A percentile compares a stretch with the other conserved stretches of the same genome.
These are phyloP conservation scores for Antheraea pernyi DNA, from an alignment of 1,140 invertebrate species.

Conservation along the genomic window DNA sequence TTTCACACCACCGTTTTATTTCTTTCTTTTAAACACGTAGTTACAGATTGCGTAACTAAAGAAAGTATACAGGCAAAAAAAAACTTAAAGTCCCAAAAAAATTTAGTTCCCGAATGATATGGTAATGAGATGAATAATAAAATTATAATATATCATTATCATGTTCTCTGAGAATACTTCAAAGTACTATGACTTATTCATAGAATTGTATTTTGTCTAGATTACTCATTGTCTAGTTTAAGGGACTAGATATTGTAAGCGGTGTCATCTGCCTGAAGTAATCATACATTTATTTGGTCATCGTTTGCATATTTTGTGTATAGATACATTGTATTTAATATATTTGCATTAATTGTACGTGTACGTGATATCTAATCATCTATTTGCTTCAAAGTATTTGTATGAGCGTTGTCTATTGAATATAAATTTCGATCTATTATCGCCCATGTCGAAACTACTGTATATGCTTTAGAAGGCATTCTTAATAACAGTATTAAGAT, in stretches of 20 bases:
- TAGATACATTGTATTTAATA: conserved; percentile 8
- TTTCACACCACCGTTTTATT: too few relatives aligned
- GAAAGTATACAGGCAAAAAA: too few relatives aligned
- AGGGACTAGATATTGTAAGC: not conserved
- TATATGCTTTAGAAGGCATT: not conserved
- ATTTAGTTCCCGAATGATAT: too few relatives aligned
- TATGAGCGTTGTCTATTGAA: not conserved
- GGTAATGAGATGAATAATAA: not conserved
- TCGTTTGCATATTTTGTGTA: conserved; percentile 8
- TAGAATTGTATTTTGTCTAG: not conserved
- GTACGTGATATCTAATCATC: conserved; percentile 5
- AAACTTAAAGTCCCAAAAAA: too few relatives aligned
- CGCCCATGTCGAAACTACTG: not conserved
- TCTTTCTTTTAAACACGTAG: too few relatives aligned
- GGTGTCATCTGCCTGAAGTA: not conserved
- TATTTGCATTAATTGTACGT: conserved; percentile 15
- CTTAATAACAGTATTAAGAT: not conserved
- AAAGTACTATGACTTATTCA: not conserved
- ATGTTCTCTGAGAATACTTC: not conserved
- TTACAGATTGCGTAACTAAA: too few relatives aligned
- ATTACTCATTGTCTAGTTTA: conserved; percentile 4
- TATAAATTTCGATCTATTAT: conserved; percentile 2
- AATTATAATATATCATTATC: conserved; percentile 8
- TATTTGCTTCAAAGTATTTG: not conserved
- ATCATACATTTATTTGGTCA: conserved; percentile 8